Conservation (phyloP, 1,140 invertebrate species). For the Drosophila subobscura region DNA sequence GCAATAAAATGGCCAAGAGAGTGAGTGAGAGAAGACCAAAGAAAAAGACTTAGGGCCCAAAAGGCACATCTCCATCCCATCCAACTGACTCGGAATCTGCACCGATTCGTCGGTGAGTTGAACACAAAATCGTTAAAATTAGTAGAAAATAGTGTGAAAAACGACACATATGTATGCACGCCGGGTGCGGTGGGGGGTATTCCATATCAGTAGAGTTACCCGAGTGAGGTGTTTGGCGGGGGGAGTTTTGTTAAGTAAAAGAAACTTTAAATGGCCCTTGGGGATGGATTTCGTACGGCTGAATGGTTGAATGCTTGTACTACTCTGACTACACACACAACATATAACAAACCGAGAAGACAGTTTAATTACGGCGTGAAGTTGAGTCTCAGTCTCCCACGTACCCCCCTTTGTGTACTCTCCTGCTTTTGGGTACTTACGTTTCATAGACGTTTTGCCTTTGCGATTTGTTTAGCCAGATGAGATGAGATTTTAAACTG, state of each 20-base stretch:
- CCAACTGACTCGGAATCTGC: not conserved
- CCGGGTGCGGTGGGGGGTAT: not conserved
- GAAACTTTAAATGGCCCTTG: slow-evolving; percentile 71
- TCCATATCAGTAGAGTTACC: not conserved
- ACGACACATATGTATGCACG: slow-evolving; percentile 25
- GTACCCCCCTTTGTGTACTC: not conserved
- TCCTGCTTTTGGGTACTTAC: not conserved
- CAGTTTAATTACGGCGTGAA: slow-evolving; percentile 82
- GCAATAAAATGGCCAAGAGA: slow-evolving; percentile 63
- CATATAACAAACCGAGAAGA: slow-evolving; percentile 54
- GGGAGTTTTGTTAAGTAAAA: slow-evolving; percentile 61
- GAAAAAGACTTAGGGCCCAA: not conserved
- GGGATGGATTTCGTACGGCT: slow-evolving; percentile 73
- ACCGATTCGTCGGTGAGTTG: slow-evolving; percentile 48
- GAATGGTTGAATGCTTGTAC: slow-evolving; percentile 72
- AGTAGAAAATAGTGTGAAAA: slow-evolving; percentile 81
- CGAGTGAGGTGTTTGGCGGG: not conserved
- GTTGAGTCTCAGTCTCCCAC: slow-evolving; percentile 62
- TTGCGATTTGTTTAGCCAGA: slow-evolving; percentile 44
- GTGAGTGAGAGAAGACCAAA: not conserved
- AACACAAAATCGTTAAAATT: slow-evolving; percentile 78
- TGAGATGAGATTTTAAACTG: slow-evolving; percentile 72
- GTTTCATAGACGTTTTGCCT: slow-evolving; percentile 25
- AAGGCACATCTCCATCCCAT: too few species aligned
- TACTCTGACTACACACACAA: slow-evolving; percentile 25